A percentile compares a stretch with the other conserved stretches of the same genome.
Conservation (phyloP, 2,888 invertebrate genomes). For the Hemistola chrysoprasaria region DNA sequence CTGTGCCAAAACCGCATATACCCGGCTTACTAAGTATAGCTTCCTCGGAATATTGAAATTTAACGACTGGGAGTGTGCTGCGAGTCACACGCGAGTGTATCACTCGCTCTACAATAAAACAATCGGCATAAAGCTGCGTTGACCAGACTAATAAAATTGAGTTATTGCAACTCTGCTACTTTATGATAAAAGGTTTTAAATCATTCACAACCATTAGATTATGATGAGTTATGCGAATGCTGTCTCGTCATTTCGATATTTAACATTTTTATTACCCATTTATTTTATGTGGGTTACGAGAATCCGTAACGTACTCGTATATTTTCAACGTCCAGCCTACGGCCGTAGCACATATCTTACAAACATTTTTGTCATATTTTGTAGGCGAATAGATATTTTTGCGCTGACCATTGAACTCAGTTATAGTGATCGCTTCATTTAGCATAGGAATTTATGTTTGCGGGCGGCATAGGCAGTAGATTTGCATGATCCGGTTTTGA, state of each 20-base stretch:
- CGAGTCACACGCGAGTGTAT: constrained; percentile 52
- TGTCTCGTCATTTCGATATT: constrained; percentile 77
- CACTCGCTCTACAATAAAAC: constrained; percentile 64
- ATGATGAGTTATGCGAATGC: constrained; percentile 76
- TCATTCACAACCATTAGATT: constrained; percentile 79
- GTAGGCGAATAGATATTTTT: constrained; percentile 72
- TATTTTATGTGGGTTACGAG: constrained; percentile 67
- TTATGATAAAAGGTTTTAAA: constrained; percentile 81
- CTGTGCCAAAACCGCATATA: constrained; percentile 59
- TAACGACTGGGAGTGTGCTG: constrained; percentile 52
- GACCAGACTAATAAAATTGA: constrained; percentile 79
- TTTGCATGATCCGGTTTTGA: constrained; percentile 71
- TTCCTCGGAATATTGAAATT: constrained; percentile 56
- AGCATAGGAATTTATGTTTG: constrained; percentile 72
- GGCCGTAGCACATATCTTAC: constrained; percentile 51
- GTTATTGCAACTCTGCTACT: constrained; percentile 77
- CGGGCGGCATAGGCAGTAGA: constrained; percentile 65
- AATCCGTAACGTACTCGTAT: constrained; percentile 59
- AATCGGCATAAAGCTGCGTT: constrained; percentile 69
- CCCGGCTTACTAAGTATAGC: constrained; percentile 41
- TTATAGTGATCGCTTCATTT: constrained; percentile 78
- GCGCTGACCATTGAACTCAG: constrained; percentile 72
- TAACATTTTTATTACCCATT: constrained; percentile 77
- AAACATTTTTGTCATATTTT: constrained; percentile 64
- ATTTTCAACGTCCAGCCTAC: constrained; percentile 53